These are phyloP conservation scores for Sylvilagus bachmani DNA, from an alignment of 2,113 vertebrate species.

Conservation along the genomic window DNA sequence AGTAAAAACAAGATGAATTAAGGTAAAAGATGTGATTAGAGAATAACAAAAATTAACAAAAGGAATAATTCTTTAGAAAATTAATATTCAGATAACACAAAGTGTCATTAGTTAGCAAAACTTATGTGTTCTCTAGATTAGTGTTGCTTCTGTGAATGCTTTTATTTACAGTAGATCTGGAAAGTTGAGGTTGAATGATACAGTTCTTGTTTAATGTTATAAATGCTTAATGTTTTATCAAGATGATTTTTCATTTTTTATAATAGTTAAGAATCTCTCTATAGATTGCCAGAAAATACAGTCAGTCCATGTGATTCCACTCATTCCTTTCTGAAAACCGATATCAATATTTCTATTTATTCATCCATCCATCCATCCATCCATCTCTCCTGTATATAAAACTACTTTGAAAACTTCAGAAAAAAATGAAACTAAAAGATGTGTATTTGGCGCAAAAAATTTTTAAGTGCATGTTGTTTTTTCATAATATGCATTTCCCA, in stretches of 20 bases:
- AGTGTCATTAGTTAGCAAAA: neutral
- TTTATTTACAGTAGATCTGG: neutral
- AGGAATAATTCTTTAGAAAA: conserved; percentile 39
- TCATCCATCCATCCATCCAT: neutral
- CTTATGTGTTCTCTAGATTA: neutral
- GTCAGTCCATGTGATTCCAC: neutral
- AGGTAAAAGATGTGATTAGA: neutral
- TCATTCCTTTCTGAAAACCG: conserved; percentile 35
- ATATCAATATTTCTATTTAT: neutral
- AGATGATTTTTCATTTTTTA: neutral
- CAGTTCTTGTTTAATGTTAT: neutral
- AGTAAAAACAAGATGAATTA: neutral
- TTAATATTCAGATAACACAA: neutral
- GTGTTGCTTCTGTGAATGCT: neutral
- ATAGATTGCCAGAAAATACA: conserved; percentile 28
- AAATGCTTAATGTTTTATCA: conserved; percentile 22
- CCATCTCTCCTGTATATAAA: too few relatives aligned
- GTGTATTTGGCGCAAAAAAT: too few relatives aligned
- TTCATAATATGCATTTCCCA: too few relatives aligned
- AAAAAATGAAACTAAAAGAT: too few relatives aligned
- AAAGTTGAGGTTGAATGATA: neutral
- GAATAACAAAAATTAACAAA: neutral
- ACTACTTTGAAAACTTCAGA: too few relatives aligned
- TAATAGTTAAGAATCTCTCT: neutral
- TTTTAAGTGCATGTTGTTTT: too few relatives aligned